Evolutionary conservation across 2,113 vertebrate genomes (phyloP).

Genomic region (Spheniscus mendiculus): DNA sequence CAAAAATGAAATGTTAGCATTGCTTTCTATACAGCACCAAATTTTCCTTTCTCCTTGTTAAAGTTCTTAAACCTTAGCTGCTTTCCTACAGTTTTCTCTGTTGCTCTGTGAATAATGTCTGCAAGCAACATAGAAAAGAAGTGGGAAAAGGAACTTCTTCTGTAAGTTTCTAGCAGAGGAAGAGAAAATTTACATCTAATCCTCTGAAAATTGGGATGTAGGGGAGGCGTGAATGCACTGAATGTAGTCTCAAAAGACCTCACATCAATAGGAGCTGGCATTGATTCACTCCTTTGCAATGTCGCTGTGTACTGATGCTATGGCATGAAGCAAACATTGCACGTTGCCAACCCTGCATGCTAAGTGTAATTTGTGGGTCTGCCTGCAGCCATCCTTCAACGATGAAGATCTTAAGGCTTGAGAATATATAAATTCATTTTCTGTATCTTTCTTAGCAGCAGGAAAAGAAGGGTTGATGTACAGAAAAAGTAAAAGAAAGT

Average conservation of each 20-base stretch:
- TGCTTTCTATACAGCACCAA: background rate
- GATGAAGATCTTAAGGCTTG: background rate
- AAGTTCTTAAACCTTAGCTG: background rate
- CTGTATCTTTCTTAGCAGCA: background rate
- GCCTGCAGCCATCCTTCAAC: background rate
- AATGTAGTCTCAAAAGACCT: background rate
- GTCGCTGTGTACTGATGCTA: background rate
- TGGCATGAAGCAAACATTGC: background rate
- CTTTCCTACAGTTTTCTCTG: background rate
- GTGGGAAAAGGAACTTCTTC: background rate
- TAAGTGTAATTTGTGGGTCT: background rate
- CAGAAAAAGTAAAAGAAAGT: background rate
- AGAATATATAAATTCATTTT: background rate
- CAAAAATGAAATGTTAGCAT: background rate
- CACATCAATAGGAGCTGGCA: background rate
- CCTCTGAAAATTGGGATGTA: background rate
- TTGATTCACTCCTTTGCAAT: background rate
- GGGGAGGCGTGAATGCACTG: background rate
- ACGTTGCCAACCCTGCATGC: background rate
- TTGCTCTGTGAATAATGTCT: background rate
- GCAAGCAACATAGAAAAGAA: background rate
- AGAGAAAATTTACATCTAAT: background rate
- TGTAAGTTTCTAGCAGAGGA: background rate
- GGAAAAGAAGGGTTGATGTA: background rate
- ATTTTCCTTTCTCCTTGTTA: background rate